Evolutionary conservation across 2,113 vertebrate genomes (phyloP).

Genomic region (Planiliza haematocheilus): DNA sequence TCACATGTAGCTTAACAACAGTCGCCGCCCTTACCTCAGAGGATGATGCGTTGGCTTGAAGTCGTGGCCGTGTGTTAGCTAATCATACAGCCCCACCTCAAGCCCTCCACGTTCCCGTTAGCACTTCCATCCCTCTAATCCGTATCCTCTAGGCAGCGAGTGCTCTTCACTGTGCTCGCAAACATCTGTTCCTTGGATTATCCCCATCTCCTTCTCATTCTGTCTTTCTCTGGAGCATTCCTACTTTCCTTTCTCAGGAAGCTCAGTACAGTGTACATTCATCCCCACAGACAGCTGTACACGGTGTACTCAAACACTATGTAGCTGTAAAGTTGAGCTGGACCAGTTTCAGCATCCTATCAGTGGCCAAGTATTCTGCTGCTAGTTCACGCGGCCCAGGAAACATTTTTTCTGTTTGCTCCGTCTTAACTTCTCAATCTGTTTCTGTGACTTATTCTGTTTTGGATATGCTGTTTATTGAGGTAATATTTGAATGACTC

Average conservation of each 20-base stretch:
- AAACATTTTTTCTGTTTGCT: constrained; percentile 13
- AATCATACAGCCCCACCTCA: constrained; percentile 43
- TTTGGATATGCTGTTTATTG: not conserved
- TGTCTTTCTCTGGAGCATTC: constrained; percentile 62
- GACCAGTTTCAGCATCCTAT: constrained; percentile 20
- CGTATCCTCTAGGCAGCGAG: constrained; percentile 53
- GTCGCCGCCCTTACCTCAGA: constrained; percentile 13
- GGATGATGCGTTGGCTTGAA: not conserved
- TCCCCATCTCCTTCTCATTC: constrained; percentile 59
- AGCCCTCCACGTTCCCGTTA: constrained; percentile 48
- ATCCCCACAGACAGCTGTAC: constrained; percentile 58
- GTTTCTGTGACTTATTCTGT: not conserved
- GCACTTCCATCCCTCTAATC: constrained; percentile 65
- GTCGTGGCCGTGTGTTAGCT: constrained; percentile 13
- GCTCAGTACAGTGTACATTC: constrained; percentile 33
- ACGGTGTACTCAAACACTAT: constrained; percentile 48
- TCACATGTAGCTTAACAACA: constrained; percentile 26
- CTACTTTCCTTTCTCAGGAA: constrained; percentile 58
- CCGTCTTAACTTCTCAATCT: not conserved
- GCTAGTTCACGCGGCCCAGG: not conserved
- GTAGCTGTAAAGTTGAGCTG: constrained; percentile 35
- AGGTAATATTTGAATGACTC: not conserved
- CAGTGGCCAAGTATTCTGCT: constrained; percentile 20
- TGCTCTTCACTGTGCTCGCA: constrained; percentile 45
- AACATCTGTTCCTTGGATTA: constrained; percentile 79